These are phyloP conservation scores for Toxonevra muliebris DNA, from an alignment of 2,888 invertebrate species.

Conservation along the genomic window DNA sequence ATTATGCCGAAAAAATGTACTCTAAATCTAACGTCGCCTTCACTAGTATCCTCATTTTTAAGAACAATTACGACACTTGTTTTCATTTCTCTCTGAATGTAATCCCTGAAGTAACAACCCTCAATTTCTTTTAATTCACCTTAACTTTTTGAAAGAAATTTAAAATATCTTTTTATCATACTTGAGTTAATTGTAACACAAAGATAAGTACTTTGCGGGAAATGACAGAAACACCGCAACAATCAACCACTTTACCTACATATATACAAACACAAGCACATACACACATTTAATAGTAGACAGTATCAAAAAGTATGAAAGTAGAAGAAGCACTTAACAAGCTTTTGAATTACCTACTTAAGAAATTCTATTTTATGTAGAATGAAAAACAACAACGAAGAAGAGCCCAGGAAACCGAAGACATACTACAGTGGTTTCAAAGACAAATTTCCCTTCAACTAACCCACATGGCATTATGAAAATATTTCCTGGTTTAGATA, in stretches of 20 bases:
- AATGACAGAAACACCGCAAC: slow-evolving; percentile 31
- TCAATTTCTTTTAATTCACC: background rate
- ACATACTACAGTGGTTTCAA: too few species aligned
- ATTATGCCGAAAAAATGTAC: too few species aligned
- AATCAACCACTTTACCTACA: slow-evolving; percentile 40
- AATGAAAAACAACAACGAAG: slow-evolving; percentile 14
- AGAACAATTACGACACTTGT: too few species aligned
- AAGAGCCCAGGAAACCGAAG: background rate
- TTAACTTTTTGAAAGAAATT: slow-evolving; percentile 21
- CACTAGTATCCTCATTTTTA: too few species aligned
- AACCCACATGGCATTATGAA: slow-evolving; percentile 31
- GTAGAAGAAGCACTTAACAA: slow-evolving; percentile 39
- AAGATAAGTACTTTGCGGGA: slow-evolving; percentile 46
- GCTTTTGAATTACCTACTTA: slow-evolving; percentile 37
- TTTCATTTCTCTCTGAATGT: too few species aligned
- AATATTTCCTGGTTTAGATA: slow-evolving; percentile 32
- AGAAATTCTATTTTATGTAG: slow-evolving; percentile 37
- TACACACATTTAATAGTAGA: slow-evolving; percentile 15
- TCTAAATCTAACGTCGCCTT: too few species aligned
- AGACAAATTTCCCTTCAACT: slow-evolving; percentile 25
- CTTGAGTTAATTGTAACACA: slow-evolving; percentile 42
- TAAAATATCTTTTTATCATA: slow-evolving; percentile 32
- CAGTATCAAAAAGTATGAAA: slow-evolving; percentile 14
- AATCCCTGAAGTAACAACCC: slow-evolving; percentile 14
- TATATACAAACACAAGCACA: slow-evolving; percentile 31